These are phyloP conservation scores for Thymelicus lineola DNA, from an alignment of 2,888 invertebrate genomes.

Conservation along the genomic window DNA sequence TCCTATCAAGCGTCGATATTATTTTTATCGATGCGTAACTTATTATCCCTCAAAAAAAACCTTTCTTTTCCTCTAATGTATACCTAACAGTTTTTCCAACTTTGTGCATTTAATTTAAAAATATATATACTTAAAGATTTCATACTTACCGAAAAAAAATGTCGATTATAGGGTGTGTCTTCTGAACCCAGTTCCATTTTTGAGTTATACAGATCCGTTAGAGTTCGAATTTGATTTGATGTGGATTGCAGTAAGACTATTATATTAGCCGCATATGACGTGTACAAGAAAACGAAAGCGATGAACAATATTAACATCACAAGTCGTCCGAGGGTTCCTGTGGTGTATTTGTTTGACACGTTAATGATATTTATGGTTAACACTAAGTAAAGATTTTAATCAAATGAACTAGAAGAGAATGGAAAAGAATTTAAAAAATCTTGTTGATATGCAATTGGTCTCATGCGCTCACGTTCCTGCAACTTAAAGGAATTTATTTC, in stretches of 20 bases:
- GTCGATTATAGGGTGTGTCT: constrained; percentile 86
- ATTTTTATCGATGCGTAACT: too few species aligned
- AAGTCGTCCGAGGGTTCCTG: constrained; percentile 81
- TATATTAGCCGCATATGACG: constrained; percentile 90
- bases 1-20: too few species aligned
- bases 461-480: not conserved
- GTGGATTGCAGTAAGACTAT: constrained; percentile 89
- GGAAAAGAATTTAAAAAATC: not conserved
- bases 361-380: too few species aligned
- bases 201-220: constrained; percentile 87
- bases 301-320: constrained; percentile 86
- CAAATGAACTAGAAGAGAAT: not conserved
- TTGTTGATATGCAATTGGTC: not conserved
- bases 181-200: constrained; percentile 87
- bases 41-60: too few species aligned
- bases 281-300: constrained; percentile 88
- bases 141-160: constrained; percentile 84
- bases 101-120: too few species aligned
- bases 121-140: not conserved
- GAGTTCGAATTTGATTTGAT: constrained; percentile 86
- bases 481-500: not conserved
- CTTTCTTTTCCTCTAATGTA: too few species aligned
- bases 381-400: too few species aligned
- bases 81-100: too few species aligned
- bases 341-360: constrained; percentile 15